Evolutionary conservation across 2,888 invertebrate species (phyloP).

Genomic region (Rhodophaea formosa): DNA sequence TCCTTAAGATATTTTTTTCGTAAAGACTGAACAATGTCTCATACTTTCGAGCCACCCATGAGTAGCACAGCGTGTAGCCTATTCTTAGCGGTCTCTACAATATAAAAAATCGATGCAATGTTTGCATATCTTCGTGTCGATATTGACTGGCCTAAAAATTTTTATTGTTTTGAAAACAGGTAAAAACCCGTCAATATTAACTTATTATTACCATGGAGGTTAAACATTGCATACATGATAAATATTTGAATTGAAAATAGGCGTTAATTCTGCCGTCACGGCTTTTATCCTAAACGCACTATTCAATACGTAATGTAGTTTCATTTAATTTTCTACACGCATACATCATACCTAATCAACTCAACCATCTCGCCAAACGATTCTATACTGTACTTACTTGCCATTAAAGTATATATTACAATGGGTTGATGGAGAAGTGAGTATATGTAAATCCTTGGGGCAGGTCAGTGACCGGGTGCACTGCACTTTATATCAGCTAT

Average conservation of each 20-base stretch:
- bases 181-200: too few relatives aligned
- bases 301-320: background rate
- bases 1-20: too few relatives aligned
- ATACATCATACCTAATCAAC: background rate
- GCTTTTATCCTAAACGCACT: background rate
- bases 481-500: constrained; percentile 2
- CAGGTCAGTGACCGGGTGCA: constrained; percentile 20
- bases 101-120: too few relatives aligned
- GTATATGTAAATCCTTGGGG: constrained; percentile 16
- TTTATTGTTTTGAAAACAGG: too few relatives aligned
- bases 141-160: too few relatives aligned
- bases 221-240: background rate
- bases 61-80: too few relatives aligned
- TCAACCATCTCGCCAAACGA: too few relatives aligned
- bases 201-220: background rate
- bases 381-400: too few relatives aligned
- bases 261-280: background rate
- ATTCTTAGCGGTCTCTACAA: too few relatives aligned
- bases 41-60: too few relatives aligned
- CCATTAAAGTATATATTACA: background rate
- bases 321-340: background rate
- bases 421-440: background rate
- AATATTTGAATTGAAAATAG: background rate
- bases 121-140: too few relatives aligned
- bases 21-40: too few relatives aligned